Base-by-base conservation (phyloP, 1,140 invertebrate species). In the Lasioglossum baleicum region DNA sequence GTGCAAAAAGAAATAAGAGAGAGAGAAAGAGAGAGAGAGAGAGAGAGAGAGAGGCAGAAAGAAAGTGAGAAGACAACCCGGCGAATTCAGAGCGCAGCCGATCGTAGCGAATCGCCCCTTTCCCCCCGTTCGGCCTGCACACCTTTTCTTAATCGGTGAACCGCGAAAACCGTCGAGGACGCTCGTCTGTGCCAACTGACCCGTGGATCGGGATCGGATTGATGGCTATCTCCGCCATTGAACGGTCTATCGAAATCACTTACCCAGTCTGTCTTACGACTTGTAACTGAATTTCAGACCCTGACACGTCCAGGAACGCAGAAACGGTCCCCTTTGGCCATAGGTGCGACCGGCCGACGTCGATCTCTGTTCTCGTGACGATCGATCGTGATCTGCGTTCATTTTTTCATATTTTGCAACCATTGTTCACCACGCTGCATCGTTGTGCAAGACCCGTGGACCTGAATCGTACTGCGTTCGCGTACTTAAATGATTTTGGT, bases 161-260 rank as follows among this genome's bases (percentile, higher is more conserved):
- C 56, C 75, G 75, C 69, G 75, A 42, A 77, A 77, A 64, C 44
- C 17, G 35, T n/a, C 60, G 75, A 77, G 60, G 67, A 71, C 48
- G 42, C 20, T 31, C 40, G 75, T n/a, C 40, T 31, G 60, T 35
- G 15, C 15, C 31, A 20, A 15, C 66, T 65, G 58, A 56, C 44
- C 58, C 15, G 61, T 22, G 69, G 69, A 78, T 72, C 69, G 11
- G 63, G 35, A 72, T 72, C 60, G 35, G 17, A 56, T 58, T 44
- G 69, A 78, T 65, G 31, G 26, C 6, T 53, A 42, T 70, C 56
- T 60, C 56, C 8, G 40, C 26, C 20, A 42, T 77, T 64, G 6
- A 63, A 71, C 68, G 20, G 15, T n/a, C 31, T 22, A 66, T 53
- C 44, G 68, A 76, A 48, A 69, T 76, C 53, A n/a, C 17, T 74